These are phyloP conservation scores for Nomia melanderi DNA, from an alignment of 1,140 invertebrate species.

Conservation along the genomic window DNA sequence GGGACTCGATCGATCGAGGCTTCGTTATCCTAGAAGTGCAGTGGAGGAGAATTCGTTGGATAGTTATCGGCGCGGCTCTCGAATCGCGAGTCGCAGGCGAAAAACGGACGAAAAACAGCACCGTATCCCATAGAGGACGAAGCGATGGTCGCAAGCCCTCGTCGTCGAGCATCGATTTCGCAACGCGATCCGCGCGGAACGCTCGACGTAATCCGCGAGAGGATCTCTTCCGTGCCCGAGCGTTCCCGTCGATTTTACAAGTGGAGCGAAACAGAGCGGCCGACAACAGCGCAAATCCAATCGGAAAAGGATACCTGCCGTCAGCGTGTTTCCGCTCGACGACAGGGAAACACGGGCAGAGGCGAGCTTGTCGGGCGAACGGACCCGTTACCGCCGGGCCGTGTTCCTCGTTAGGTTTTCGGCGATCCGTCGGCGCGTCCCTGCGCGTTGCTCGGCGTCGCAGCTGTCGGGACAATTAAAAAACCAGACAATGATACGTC, in stretches of 20 bases:
- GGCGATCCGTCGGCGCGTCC: too few species aligned
- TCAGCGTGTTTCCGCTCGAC: neutral
- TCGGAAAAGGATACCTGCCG: neutral
- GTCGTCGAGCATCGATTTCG: too few species aligned
- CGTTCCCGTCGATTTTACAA: neutral
- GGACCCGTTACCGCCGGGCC: neutral
- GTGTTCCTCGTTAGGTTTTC: neutral
- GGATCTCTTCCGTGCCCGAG: neutral
- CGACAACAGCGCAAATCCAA: neutral
- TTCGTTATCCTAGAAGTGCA: too few species aligned
- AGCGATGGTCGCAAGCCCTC: too few species aligned
- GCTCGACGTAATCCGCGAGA: neutral
- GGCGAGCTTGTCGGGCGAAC: neutral
- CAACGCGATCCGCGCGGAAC: neutral
- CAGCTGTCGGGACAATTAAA: neutral
- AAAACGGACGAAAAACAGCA: too few species aligned
- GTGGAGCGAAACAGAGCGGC: neutral
- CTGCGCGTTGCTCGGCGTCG: neutral
- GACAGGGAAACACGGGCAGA: neutral
- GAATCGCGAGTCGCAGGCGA: too few species aligned
- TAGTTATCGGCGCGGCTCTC: too few species aligned
- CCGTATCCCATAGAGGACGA: too few species aligned
- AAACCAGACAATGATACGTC: constrained; percentile 3
- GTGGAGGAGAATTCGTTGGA: too few species aligned
- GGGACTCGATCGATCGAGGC: too few species aligned